A percentile compares a stretch with the other conserved stretches of the same genome.
Evolutionary conservation across 2,797 vertebrate genomes (phyloP).

Genomic region (Orientallactaga sibirica): DNA sequence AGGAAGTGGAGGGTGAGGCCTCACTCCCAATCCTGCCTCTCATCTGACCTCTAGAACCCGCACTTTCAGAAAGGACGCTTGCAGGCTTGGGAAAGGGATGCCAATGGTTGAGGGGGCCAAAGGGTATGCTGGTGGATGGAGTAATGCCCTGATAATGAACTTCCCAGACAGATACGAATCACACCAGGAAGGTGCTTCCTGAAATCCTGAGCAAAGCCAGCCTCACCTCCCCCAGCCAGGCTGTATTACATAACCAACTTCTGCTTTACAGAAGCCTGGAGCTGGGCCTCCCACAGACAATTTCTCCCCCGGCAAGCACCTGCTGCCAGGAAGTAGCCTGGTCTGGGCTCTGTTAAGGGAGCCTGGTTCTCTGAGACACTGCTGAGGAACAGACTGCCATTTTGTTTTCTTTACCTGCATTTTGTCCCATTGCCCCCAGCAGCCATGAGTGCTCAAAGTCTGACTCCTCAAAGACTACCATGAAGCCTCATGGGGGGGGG

Average conservation of each 20-base stretch:
- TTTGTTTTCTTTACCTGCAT: background rate
- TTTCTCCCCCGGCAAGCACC: background rate
- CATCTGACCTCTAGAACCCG: background rate
- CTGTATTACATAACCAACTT: background rate
- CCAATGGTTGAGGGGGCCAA: background rate
- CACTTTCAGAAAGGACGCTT: background rate
- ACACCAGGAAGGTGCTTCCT: background rate
- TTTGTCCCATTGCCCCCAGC: background rate
- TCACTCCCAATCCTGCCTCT: background rate
- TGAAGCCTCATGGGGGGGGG: background rate
- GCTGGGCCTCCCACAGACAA: background rate
- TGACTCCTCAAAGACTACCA: background rate
- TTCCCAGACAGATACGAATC: background rate
- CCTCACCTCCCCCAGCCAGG: background rate
- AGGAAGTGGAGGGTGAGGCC: background rate
- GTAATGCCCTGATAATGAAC: background rate
- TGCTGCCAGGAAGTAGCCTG: background rate
- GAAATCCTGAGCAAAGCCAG: background rate
- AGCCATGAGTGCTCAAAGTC: background rate
- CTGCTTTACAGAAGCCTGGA: background rate
- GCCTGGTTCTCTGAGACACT: background rate
- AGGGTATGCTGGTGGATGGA: background rate
- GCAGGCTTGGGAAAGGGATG: background rate
- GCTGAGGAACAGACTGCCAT: background rate
- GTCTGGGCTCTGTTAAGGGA: background rate